Evolutionary conservation across 2,888 invertebrate species (phyloP).

Genomic region (Augiades crinisus): DNA sequence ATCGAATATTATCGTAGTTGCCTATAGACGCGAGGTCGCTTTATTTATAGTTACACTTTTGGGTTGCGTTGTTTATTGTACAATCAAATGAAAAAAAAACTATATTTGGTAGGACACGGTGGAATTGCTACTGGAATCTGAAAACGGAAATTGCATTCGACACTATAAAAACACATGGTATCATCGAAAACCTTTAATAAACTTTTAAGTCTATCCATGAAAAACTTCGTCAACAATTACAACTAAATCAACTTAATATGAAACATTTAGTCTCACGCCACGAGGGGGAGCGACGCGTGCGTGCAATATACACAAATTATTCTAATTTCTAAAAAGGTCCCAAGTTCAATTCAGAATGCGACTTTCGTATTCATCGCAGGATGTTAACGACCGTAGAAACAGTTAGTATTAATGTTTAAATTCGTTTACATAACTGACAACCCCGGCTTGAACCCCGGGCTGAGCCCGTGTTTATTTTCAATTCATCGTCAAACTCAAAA

Average conservation of each 20-base stretch:
- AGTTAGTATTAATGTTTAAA: background rate
- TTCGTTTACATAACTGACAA: background rate
- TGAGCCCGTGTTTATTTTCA: constrained; percentile 1
- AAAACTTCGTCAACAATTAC: constrained; percentile 16
- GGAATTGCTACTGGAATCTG: no score
- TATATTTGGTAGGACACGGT: no score
- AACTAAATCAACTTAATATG: constrained; percentile 10
- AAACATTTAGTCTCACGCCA: background rate
- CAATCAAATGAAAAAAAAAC: background rate
- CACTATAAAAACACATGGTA: constrained; percentile 2
- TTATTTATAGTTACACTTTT: background rate
- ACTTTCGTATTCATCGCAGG: background rate
- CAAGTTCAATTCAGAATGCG: constrained; percentile 1
- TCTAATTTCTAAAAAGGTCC: background rate
- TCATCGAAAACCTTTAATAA: constrained; percentile 25
- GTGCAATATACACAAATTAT: constrained; percentile 1
- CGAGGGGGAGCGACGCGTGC: background rate
- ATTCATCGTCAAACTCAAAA: background rate
- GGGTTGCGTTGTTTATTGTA: no score
- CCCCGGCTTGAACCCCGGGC: background rate
- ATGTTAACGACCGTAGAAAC: background rate
- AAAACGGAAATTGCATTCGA: background rate
- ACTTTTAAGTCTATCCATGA: constrained; percentile 17
- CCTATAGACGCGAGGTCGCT: no score
- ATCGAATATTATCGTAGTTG: background rate